Base-by-base conservation (phyloP, 2,113 vertebrate genomes). In the Eurystomus gularis region DNA sequence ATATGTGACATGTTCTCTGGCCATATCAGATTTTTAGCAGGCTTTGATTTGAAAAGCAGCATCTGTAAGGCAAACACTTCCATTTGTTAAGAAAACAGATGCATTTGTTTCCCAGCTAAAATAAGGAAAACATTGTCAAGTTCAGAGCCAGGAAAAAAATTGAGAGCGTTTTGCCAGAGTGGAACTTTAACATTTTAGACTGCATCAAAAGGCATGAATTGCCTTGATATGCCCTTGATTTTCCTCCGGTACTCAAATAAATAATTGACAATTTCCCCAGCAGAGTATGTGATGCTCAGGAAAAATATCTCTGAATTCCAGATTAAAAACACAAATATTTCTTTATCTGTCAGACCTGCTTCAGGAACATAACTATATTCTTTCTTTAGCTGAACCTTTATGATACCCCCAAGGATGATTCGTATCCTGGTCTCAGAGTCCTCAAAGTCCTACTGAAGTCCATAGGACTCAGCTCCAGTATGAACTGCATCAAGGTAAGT, bases 21-120 rank as follows among this genome's bases (percentile, higher is more conserved):
- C 72, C 86, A 31, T 64, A 78, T 68, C 57, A 69, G 64, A 78
- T 68, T 95, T 92, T 95, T 68, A 72, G 77, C 29, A 82, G 61
- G 35, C 37, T 93, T 94, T 85, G 73, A 87, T 82, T 87, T 96
- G 89, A 95, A 95, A 95, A 58, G 81, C 73, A 94, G 75, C 65
- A 87, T 82, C 84, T 91, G 66, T 94, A 93, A 93, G 57, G 52
- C 68, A 90, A 91, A 87, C 26, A 49, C 44, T 89, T 93, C 52
- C 28, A 84, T 95, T 96, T 96, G 77, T 65, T 93, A 89, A 86
- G 64, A 92, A 92, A 94, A 82, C 60, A 89, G 73, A 91, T 72
- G 48, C 15, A 61, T 85, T 94, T 4, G 0, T 57, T 87, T 82
- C 40, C 40, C 31, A 85, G 52, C 5, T 84, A 95, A 95, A 95